A percentile compares a stretch with the other conserved stretches of the same genome.
phyloP scores from a whole-genome alignment of 2,797 vertebrate species.

The Silurus lanzhouensis region DNA sequence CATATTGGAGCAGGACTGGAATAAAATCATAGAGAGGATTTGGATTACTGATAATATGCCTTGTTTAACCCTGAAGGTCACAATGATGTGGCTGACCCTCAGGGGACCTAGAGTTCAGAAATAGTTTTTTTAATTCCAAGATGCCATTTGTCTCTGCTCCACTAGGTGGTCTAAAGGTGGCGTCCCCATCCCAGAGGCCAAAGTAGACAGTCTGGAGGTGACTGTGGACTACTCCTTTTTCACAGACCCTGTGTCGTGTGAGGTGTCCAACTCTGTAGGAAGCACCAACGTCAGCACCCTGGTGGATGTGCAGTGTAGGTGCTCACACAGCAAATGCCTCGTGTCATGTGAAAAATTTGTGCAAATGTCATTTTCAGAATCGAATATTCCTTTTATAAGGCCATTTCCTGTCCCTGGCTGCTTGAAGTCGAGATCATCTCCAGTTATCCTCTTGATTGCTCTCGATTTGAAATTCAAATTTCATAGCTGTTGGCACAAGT shows the following conservation, averaged over 20 bases:
- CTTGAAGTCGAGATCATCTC: neutral
- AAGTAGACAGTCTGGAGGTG: constrained; percentile 84
- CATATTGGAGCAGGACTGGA: neutral
- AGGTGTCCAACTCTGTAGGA: constrained; percentile 89
- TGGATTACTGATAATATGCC: neutral
- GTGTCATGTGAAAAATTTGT: neutral
- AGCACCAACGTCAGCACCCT: constrained; percentile 90
- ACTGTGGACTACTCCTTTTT: constrained; percentile 87
- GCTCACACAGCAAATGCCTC: constrained; percentile 3
- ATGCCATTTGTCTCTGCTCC: neutral
- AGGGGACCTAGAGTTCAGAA: neutral
- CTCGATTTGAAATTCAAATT: neutral
- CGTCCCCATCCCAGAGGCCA: constrained; percentile 82
- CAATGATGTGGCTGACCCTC: neutral
- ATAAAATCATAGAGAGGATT: constrained; percentile 6
- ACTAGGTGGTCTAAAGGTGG: constrained; percentile 91
- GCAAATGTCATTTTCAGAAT: neutral
- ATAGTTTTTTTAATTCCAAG: neutral
- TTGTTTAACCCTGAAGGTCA: neutral
- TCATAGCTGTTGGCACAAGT: neutral
- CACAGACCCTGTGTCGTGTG: constrained; percentile 89
- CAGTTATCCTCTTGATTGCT: neutral
- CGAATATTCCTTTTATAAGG: neutral
- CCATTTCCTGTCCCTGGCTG: neutral
- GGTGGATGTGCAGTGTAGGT: constrained; percentile 90